Percentiles rank a stretch among this genome's conserved stretches.
Evolutionary conservation across 2,888 invertebrate genomes (phyloP).

Genomic region (Beris morrisii): DNA sequence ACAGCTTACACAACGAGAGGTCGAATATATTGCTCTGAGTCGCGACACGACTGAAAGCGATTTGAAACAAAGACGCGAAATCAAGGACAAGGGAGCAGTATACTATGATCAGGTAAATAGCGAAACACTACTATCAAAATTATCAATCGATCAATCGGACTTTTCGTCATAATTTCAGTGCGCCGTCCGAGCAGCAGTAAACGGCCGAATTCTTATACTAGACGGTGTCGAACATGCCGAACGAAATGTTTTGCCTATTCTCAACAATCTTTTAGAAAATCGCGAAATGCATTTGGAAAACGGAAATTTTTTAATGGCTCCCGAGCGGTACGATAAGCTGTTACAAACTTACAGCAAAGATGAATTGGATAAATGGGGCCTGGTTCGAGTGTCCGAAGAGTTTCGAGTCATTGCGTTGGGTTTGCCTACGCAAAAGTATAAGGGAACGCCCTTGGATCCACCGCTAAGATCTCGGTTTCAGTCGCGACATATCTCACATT

Average conservation of each 20-base stretch:
- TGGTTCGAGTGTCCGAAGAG: constrained; percentile 89
- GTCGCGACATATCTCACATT: constrained; percentile 74
- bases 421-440: constrained; percentile 82
- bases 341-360: constrained; percentile 75
- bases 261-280: constrained; percentile 95
- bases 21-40: constrained; percentile 91
- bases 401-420: constrained; percentile 94
- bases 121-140: neutral
- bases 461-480: constrained; percentile 94
- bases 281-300: constrained; percentile 98
- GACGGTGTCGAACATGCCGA: constrained; percentile 98
- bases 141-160: neutral
- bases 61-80: constrained; percentile 93
- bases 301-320: constrained; percentile 89
- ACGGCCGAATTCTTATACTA: constrained; percentile 85
- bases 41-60: constrained; percentile 97
- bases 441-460: constrained; percentile 93
- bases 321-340: constrained; percentile 86
- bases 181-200: constrained; percentile 87
- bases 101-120: constrained; percentile 85
- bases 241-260: constrained; percentile 91
- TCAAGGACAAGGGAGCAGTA: constrained; percentile 80
- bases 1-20: constrained; percentile 84
- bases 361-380: constrained; percentile 80
- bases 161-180: constrained; percentile 60